phyloP scores from a whole-genome alignment of 2,797 vertebrate species.

The Crenuchus spilurus region DNA sequence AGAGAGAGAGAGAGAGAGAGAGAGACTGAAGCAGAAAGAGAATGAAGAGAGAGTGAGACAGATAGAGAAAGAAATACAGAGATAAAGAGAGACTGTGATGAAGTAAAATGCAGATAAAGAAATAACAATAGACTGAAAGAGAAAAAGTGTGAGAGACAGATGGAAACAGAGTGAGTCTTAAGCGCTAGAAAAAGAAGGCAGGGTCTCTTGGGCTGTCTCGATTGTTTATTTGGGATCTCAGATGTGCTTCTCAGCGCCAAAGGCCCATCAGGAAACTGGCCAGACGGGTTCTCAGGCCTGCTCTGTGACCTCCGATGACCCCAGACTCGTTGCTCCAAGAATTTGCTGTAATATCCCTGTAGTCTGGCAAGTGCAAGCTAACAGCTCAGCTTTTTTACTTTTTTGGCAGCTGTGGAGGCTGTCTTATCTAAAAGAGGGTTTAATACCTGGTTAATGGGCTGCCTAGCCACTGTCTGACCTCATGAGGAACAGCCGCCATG shows the following conservation, averaged over 20 bases:
- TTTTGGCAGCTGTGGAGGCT: constrained; percentile 65
- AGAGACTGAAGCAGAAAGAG: not conserved
- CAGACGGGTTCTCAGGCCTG: constrained; percentile 76
- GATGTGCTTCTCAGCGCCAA: constrained; percentile 65
- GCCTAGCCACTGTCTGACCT: constrained; percentile 73
- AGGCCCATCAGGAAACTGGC: constrained; percentile 77
- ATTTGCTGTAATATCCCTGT: constrained; percentile 70
- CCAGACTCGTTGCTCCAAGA: constrained; percentile 70
- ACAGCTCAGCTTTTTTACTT: constrained; percentile 65
- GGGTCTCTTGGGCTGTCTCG: constrained; percentile 65
- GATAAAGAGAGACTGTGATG: not conserved
- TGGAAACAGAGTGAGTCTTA: not conserved
- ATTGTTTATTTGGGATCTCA: constrained; percentile 77
- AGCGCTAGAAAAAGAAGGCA: constrained; percentile 51
- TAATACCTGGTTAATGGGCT: constrained; percentile 80
- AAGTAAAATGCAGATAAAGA: not conserved
- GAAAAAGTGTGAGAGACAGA: not conserved
- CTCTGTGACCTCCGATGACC: constrained; percentile 75
- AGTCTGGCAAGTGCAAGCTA: constrained; percentile 67
- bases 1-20: not conserved
- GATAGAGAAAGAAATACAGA: not conserved
- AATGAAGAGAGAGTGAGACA: not conserved
- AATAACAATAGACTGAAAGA: not conserved
- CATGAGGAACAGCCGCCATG: constrained; percentile 46
- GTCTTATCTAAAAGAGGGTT: constrained; percentile 76